phyloP scores from a whole-genome alignment of 2,888 invertebrate species.

The Drosophila phalerata region DNA sequence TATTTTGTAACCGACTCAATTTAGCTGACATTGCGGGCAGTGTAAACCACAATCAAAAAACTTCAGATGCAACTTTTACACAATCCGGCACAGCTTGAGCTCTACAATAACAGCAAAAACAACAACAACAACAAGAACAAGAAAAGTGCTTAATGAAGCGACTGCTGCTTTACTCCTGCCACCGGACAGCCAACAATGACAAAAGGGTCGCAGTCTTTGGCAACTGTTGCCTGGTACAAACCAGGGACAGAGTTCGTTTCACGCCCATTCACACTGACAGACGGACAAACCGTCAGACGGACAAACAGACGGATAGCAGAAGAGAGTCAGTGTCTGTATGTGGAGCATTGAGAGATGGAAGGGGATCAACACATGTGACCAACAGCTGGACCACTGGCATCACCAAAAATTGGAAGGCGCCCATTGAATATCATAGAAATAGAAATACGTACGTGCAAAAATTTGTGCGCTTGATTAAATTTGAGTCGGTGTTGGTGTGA shows the following conservation, averaged over 20 bases:
- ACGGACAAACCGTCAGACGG: constrained; percentile 27
- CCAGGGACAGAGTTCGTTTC: constrained; percentile 54
- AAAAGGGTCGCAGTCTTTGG: constrained; percentile 68
- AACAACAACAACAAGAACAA: constrained; percentile 8
- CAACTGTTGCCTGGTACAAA: constrained; percentile 69
- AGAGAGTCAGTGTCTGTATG: constrained; percentile 3
- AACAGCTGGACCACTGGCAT: constrained; percentile 44
- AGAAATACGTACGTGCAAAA: constrained; percentile 79
- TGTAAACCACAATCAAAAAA: constrained; percentile 52
- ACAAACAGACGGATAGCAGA: neutral
- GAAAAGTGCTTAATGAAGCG: constrained; percentile 75
- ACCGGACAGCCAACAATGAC: constrained; percentile 31
- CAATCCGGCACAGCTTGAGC: constrained; percentile 70
- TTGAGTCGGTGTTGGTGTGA: constrained; percentile 51
- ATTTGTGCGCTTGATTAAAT: constrained; percentile 81
- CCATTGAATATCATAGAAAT: constrained; percentile 74
- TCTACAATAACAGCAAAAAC: constrained; percentile 22
- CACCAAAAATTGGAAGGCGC: constrained; percentile 46
- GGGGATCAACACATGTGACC: constrained; percentile 65
- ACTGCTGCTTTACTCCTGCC: constrained; percentile 28
- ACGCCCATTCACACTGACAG: constrained; percentile 68
- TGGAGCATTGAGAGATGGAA: neutral
- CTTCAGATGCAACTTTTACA: constrained; percentile 55
- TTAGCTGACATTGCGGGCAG: constrained; percentile 28
- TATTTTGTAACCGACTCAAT: constrained; percentile 17